Evolutionary conservation across 1,140 invertebrate species (phyloP), one percentile per base, ranked within the genome.

Genomic region (Cydia splendana): DNA sequence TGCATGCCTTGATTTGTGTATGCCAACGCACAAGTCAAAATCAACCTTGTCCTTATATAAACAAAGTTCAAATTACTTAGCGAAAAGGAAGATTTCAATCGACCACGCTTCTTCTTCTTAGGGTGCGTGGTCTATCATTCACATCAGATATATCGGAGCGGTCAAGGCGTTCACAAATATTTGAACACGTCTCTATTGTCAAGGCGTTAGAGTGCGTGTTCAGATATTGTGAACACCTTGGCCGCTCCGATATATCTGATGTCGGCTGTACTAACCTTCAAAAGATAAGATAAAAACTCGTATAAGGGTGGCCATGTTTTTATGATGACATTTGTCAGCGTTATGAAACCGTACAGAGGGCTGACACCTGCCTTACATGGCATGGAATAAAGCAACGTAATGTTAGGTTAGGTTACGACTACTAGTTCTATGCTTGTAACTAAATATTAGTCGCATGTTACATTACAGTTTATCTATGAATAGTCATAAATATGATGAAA

Each of bases 241-340:
- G 24, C 24, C 24, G 24, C 24, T 24, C 24, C 24, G 24, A 24
- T 24, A 24, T 24, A 24, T 24, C 24, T 24, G 24, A 24, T 24
- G 24, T 1, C 24, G 24, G 2, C 24, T 67, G 30, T 71, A 45
- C 34, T 34, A 71, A 38, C 34, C 30, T 71, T 20, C 18, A 71
- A 71, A 0, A 42, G n/a, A 71, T 71, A 71, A 71, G 67, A 71
- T 71, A 71, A 71, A 71, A 67, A 71, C 45, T 71, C 4, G 30
- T 71, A 42, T 38, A 10, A 20, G 57, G 57, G 57, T 62, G 20
- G 57, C 57, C 20, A 24, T 62, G 57, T 62, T 24, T 24, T 5
- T 62, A 62, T 62, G 57, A 24, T 62, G 57, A 62, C 57, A 24
- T 62, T 24, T 62, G 9, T 24, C 20, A 24, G 18, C 20, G 57